Percentiles rank a stretch among this genome's conserved stretches.
phyloP scores from a whole-genome alignment of 1,140 invertebrate genomes.

The Zophobas atratus region DNA sequence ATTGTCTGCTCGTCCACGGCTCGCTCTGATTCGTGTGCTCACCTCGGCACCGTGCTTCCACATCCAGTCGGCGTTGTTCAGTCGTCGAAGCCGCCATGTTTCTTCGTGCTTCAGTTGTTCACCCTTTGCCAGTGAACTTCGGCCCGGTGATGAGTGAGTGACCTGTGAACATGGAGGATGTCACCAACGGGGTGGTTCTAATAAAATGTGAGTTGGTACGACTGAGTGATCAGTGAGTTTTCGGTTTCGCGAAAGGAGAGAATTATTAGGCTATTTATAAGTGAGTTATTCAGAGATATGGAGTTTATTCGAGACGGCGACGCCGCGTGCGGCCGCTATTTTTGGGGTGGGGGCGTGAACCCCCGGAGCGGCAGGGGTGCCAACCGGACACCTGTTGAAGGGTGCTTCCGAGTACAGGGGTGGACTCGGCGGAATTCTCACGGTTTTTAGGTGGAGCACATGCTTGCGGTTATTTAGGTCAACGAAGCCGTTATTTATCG shows the following conservation, averaged over 20 bases:
- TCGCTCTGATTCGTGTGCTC: conserved; percentile 35
- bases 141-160: conserved; percentile 28
- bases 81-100: conserved; percentile 34
- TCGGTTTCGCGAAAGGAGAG: neutral
- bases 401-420: neutral
- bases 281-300: neutral
- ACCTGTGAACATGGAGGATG: conserved; percentile 67
- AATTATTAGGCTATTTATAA: conserved; percentile 13
- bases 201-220: conserved; percentile 69
- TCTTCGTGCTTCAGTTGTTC: conserved; percentile 13
- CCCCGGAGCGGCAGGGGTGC: conserved; percentile 16
- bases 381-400: conserved; percentile 14
- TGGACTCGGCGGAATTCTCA: neutral
- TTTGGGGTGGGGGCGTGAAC: conserved; percentile 1
- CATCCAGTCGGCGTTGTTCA: conserved; percentile 42
- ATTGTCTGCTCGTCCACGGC: conserved; percentile 30
- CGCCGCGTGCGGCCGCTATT: conserved; percentile 7
- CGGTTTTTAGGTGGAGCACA: neutral
- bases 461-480: conserved; percentile 18
- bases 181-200: conserved; percentile 69
- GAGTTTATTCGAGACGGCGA: no score
- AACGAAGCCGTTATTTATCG: conserved; percentile 37
- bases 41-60: conserved; percentile 43
- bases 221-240: neutral
- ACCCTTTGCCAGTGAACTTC: conserved; percentile 30